Percentiles rank a stretch among this genome's conserved stretches.
phyloP scores from a whole-genome alignment of 2,888 invertebrate species.

The Biston stratarius region DNA sequence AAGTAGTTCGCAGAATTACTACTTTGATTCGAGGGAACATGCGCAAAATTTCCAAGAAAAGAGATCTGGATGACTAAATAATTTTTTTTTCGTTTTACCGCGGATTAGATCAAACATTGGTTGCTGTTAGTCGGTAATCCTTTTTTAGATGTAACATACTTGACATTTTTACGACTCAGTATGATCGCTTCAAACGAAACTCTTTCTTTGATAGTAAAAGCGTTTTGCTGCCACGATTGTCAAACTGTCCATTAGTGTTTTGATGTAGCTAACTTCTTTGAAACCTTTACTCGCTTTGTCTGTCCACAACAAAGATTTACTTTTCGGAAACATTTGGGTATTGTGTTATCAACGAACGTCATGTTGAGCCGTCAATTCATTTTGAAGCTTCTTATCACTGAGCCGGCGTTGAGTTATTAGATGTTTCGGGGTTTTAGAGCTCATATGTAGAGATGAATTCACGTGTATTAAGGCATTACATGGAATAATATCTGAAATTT shows the following conservation, averaged over 20 bases:
- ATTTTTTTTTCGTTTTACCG: constrained; percentile 27
- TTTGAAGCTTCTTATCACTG: constrained; percentile 35
- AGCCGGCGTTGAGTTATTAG: constrained; percentile 46
- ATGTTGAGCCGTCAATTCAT: constrained; percentile 41
- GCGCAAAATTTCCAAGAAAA: constrained; percentile 32
- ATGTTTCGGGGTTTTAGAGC: constrained; percentile 49
- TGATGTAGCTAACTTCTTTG: constrained; percentile 44
- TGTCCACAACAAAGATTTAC: constrained; percentile 41
- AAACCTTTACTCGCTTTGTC: constrained; percentile 41
- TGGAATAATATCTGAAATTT: constrained; percentile 38
- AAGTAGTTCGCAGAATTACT: constrained; percentile 41
- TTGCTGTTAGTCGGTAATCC: constrained; percentile 27
- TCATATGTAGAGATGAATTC: constrained; percentile 40
- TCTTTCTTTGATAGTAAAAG: constrained; percentile 43
- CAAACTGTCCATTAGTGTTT: constrained; percentile 47
- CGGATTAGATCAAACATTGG: constrained; percentile 35
- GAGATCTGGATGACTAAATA: constrained; percentile 18
- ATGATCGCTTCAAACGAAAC: constrained; percentile 42
- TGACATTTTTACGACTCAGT: constrained; percentile 39
- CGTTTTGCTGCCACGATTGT: constrained; percentile 40
- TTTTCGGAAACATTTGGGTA: constrained; percentile 40
- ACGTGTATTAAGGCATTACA: constrained; percentile 38
- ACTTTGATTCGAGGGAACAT: constrained; percentile 37
- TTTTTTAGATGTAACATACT: constrained; percentile 29
- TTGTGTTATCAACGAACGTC: constrained; percentile 26